Conservation (phyloP, 2,888 invertebrate genomes). For the Flexamia atlantica region DNA sequence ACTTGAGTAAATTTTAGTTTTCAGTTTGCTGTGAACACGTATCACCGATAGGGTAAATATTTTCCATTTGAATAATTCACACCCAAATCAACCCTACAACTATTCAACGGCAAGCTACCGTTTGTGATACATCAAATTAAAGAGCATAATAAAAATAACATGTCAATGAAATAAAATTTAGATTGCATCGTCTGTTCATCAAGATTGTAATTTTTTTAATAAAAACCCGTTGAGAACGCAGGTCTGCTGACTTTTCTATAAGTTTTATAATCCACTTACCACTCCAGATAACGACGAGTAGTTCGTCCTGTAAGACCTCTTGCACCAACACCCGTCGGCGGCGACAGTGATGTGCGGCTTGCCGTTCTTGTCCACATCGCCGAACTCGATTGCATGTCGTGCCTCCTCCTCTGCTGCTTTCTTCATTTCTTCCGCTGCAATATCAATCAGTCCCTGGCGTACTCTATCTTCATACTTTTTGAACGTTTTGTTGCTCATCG, state of each 20-base stretch:
- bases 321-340: conserved; percentile 57
- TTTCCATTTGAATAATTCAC: too few relatives aligned
- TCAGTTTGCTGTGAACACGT: too few relatives aligned
- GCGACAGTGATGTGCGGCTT: conserved; percentile 44
- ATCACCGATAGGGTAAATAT: too few relatives aligned
- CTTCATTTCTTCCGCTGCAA: conserved; percentile 41
- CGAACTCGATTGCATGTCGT: conserved; percentile 7
- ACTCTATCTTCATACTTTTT: conserved; percentile 49
- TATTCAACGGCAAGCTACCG: too few relatives aligned
- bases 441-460: not conserved
- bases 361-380: conserved; percentile 42
- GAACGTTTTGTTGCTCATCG: conserved; percentile 47
- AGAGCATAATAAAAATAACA: too few relatives aligned
- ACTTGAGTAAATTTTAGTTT: not conserved
- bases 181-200: too few relatives aligned
- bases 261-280: not conserved
- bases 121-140: too few relatives aligned
- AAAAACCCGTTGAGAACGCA: not conserved
- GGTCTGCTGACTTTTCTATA: not conserved
- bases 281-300: conserved; percentile 54
- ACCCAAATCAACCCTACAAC: too few relatives aligned
- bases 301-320: conserved; percentile 40
- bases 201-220: too few relatives aligned
- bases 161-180: too few relatives aligned
- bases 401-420: conserved; percentile 53